Conservation (phyloP, 2,797 vertebrate genomes). For the Pogonophryne albipinna region DNA sequence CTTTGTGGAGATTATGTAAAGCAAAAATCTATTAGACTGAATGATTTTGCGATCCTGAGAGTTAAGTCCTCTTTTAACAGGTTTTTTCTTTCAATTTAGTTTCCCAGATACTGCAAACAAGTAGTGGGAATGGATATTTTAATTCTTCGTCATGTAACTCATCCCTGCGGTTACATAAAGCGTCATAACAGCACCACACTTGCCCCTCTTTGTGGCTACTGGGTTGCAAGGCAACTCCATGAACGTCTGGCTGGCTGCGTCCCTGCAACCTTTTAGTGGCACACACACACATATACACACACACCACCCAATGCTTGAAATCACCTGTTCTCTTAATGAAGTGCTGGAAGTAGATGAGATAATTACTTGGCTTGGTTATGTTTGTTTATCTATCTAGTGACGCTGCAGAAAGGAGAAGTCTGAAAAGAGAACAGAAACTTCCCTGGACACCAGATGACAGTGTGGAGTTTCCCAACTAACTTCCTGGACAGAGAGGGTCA, state of each 20-base stretch:
- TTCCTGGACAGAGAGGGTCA: slow-evolving; percentile 53
- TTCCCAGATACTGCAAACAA: slow-evolving; percentile 20
- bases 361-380: slow-evolving; percentile 21
- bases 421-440: slow-evolving; percentile 74
- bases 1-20: slow-evolving; percentile 11
- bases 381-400: slow-evolving; percentile 29
- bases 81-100: slow-evolving; percentile 2
- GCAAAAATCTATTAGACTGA: neutral
- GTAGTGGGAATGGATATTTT: slow-evolving; percentile 31
- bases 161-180: slow-evolving; percentile 53
- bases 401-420: slow-evolving; percentile 49
- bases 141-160: slow-evolving; percentile 32
- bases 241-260: slow-evolving; percentile 51
- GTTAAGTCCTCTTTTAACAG: neutral
- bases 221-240: slow-evolving; percentile 75
- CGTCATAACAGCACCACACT: slow-evolving; percentile 51
- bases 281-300: neutral
- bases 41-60: neutral
- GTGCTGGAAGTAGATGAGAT: slow-evolving; percentile 3
- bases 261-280: slow-evolving; percentile 50
- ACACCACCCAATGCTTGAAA: slow-evolving; percentile 16
- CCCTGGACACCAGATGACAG: slow-evolving; percentile 54
- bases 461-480: slow-evolving; percentile 63
- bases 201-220: slow-evolving; percentile 53
- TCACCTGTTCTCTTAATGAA: slow-evolving; percentile 13